phyloP scores from a whole-genome alignment of 2,113 vertebrate genomes.

The Hippocampus zosterae region DNA sequence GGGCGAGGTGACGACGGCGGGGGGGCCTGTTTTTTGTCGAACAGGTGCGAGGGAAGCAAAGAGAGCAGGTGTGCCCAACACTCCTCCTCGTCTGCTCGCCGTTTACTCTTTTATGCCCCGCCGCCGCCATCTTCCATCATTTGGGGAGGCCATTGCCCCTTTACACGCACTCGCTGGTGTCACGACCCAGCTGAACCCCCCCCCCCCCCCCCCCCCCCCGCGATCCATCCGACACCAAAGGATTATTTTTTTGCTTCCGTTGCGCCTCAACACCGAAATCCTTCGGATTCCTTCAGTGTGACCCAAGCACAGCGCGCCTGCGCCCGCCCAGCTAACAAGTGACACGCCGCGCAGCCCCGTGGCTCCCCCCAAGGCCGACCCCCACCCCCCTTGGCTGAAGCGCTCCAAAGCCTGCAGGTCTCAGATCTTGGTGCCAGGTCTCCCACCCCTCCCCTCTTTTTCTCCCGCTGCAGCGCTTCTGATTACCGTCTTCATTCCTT shows the following conservation, averaged over 20 bases:
- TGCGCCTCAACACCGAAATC: slow-evolving; percentile 41
- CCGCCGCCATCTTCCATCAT: slow-evolving; percentile 14
- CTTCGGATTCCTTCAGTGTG: slow-evolving; percentile 17
- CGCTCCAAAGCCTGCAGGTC: slow-evolving; percentile 38
- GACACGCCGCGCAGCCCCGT: slow-evolving; percentile 44
- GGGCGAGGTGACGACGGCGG: slow-evolving; percentile 20
- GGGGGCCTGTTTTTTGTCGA: slow-evolving; percentile 10
- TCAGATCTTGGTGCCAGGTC: slow-evolving; percentile 46
- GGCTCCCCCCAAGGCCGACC: slow-evolving; percentile 20
- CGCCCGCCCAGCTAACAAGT: not conserved
- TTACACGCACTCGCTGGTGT: slow-evolving; percentile 7
- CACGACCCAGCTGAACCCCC: slow-evolving; percentile 13
- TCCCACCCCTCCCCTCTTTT: slow-evolving; percentile 45
- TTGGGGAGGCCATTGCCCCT: slow-evolving; percentile 46
- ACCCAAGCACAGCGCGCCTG: not conserved
- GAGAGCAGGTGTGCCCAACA: slow-evolving; percentile 66
- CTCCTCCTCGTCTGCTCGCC: slow-evolving; percentile 66
- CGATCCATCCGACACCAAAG: slow-evolving; percentile 35
- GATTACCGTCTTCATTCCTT: slow-evolving; percentile 65
- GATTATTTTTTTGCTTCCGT: slow-evolving; percentile 52
- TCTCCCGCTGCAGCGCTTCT: slow-evolving; percentile 54
- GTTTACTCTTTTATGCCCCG: slow-evolving; percentile 57
- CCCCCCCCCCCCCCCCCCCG: slow-evolving; percentile 3
- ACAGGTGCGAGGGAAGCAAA: slow-evolving; percentile 24
- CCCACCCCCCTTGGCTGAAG: slow-evolving; percentile 33